Conservation (phyloP, 2,888 invertebrate genomes). For the Hyles lineata region DNA sequence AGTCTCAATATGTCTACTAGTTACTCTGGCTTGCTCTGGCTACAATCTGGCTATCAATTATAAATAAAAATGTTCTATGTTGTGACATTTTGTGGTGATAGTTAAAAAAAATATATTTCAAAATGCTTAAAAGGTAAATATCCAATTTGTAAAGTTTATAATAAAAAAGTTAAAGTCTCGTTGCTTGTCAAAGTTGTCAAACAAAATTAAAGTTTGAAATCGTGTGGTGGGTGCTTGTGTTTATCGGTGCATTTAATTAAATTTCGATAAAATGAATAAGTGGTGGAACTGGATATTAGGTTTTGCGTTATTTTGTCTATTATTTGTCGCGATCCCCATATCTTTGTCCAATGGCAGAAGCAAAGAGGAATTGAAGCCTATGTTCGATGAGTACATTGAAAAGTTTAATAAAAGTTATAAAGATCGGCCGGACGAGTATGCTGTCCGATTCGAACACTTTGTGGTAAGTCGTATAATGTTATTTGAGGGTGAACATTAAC, state of each 20-base stretch:
- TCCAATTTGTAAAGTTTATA: not conserved
- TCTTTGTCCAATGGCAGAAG: constrained; percentile 51
- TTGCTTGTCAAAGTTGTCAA: not conserved
- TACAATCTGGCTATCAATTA: no score
- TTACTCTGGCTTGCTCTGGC: no score
- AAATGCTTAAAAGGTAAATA: not conserved
- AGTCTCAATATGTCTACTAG: no score
- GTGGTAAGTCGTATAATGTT: constrained; percentile 68
- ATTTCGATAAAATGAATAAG: constrained; percentile 64
- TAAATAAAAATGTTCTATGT: no score
- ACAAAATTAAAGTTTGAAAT: constrained; percentile 3
- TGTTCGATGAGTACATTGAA: constrained; percentile 80
- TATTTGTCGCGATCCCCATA: constrained; percentile 72
- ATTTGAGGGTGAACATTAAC: not conserved
- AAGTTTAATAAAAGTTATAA: constrained; percentile 84
- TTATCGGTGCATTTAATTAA: constrained; percentile 35
- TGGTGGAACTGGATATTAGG: constrained; percentile 76
- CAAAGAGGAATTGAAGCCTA: constrained; percentile 58
- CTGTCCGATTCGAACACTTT: constrained; percentile 79
- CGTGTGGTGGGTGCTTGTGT: constrained; percentile 34
- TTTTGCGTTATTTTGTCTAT: constrained; percentile 63
- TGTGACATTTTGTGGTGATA: no score
- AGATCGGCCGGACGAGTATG: constrained; percentile 75
- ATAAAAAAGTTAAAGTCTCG: not conserved
- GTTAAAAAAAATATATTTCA: not conserved